Percentiles rank a stretch among this genome's conserved stretches.
phyloP scores from a whole-genome alignment of 2,797 vertebrate genomes.

The Peromyscus attwateri region DNA sequence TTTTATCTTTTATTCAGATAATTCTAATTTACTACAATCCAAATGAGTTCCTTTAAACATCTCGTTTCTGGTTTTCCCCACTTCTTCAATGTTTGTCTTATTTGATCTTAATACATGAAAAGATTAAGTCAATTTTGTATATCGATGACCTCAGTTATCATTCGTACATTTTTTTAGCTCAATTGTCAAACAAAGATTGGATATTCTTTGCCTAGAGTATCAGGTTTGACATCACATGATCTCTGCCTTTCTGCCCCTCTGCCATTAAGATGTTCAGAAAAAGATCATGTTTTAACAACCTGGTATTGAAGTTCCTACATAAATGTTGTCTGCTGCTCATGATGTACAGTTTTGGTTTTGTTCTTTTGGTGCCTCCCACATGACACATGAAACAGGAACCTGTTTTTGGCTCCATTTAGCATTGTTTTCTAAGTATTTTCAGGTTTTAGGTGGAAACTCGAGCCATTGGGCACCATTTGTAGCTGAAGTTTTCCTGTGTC shows the following conservation, averaged over 20 bases:
- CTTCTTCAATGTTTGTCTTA: not conserved
- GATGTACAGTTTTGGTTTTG: not conserved
- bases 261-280: not conserved
- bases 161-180: slow-evolving; percentile 16
- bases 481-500: too few species aligned
- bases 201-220: not conserved
- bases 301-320: not conserved
- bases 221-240: not conserved
- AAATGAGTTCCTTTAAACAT: not conserved
- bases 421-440: too few species aligned
- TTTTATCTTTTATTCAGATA: not conserved
- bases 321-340: not conserved
- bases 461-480: too few species aligned
- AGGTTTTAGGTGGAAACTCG: too few species aligned
- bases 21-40: slow-evolving; percentile 9
- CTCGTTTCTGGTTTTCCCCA: not conserved
- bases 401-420: too few species aligned
- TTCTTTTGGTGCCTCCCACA: not conserved
- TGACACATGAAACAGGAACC: too few species aligned
- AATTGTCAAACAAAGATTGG: slow-evolving; percentile 2
- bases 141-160: not conserved
- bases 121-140: not conserved
- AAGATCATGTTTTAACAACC: not conserved
- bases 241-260: not conserved
- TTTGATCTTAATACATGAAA: slow-evolving; percentile 40